Evolutionary conservation across 2,888 invertebrate genomes (phyloP).

Genomic region (Podabrus alpinus): DNA sequence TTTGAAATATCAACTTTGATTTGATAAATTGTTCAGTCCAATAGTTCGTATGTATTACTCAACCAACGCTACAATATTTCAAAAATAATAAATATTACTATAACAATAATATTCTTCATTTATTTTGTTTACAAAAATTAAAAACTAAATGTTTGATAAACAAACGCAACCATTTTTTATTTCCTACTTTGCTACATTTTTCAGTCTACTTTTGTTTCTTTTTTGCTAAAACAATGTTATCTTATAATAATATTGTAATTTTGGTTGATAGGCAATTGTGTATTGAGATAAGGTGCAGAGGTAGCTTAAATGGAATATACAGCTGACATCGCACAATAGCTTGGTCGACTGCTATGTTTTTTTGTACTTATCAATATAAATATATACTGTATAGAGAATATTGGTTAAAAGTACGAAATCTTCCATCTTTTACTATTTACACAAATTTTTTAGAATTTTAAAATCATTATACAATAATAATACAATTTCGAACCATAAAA

Average conservation of each 20-base stretch:
- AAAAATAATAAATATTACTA: conserved; percentile 7
- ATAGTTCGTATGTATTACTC: conserved; percentile 31
- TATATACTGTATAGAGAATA: conserved; percentile 15
- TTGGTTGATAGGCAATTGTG: conserved; percentile 17
- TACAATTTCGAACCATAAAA: background rate
- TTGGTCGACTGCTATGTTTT: conserved; percentile 46
- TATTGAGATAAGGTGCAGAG: conserved; percentile 37
- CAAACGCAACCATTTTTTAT: background rate
- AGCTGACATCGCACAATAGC: conserved; percentile 46
- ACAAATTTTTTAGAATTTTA: background rate
- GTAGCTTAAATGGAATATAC: conserved; percentile 49
- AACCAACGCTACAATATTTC: conserved; percentile 30
- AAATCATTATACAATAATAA: background rate
- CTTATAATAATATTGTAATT: conserved; percentile 5
- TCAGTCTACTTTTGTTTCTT: background rate
- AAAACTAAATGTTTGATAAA: background rate
- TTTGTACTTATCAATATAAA: conserved; percentile 55
- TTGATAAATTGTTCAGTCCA: conserved; percentile 27
- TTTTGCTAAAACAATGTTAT: background rate
- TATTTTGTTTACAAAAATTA: background rate
- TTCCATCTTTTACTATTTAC: background rate
- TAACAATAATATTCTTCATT: too few species aligned
- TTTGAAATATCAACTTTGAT: conserved; percentile 22
- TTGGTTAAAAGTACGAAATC: background rate
- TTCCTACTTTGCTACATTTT: background rate